Evolutionary conservation across 2,113 vertebrate species (phyloP), one percentile per base, ranked within the genome.

Genomic region (Apaloderma vittatum): DNA sequence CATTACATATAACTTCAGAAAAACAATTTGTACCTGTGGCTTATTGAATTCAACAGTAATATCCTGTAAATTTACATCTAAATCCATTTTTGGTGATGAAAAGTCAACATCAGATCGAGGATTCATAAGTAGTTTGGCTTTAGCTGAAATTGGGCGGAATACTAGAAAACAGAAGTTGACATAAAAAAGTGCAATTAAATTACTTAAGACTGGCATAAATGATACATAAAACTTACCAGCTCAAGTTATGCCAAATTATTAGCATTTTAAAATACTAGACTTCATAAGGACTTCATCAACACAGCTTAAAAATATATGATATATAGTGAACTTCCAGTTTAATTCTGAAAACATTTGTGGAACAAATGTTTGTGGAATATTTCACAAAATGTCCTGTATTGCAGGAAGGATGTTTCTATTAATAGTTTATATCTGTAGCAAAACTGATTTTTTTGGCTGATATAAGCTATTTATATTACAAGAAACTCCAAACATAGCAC

Each of bases 51-150:
- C 99, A 87, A 99, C 98, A 49, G 98, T 98, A 97, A 99, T 99
- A 79, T 99, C 98, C 30, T 99, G 98, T 81, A 99, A 98, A 86
- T 99, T 99, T 95, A 99, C 98, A 90, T 98, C 98, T 75, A 99
- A 95, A 91, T 99, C 99, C 95, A 99, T 98, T 97, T 99, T 99
- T 3, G 99, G 99, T 45, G 98, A 98, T 18, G 99, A 99, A 98
- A 99, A 99, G 94, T 99, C 99, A 96, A 99, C 97, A 93, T 99
- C 99, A n/a, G 99, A 98, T 96, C 99, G 98, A 30, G 98, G 99
- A 98, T 99, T 99, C 99, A 99, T 99, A 74, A 98, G 98, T 40
- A 99, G 98, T 96, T 99, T 99, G 92, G 99, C 99, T 81, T 95
- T 98, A 62, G 99, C 99, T 59, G 99, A 99, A 97, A 99, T 99